Evolutionary conservation across 2,113 vertebrate species (phyloP), one percentile per base, ranked within the genome.

Genomic region (Entelurus aequoreus): DNA sequence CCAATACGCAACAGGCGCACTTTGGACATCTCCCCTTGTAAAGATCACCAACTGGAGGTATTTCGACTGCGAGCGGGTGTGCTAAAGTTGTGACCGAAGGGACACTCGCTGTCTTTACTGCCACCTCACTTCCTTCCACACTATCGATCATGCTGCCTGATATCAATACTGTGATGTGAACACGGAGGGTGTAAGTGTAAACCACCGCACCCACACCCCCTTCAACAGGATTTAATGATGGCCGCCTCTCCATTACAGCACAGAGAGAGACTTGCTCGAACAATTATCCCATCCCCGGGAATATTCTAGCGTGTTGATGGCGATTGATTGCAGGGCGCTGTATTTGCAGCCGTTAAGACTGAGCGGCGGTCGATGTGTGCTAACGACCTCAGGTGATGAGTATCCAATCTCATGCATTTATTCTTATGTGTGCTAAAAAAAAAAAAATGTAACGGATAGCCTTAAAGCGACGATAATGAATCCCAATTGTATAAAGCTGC

Each of bases 141-240:
- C 63, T 77, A 11, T 84, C 60, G 76, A 75, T 84, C 77, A 74
- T 47, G 16, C 14, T 68, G 73, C 66, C 38, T 73, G 55, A 75
- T 74, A 80, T 82, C 81, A 71, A 85, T 62, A 62, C 62, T 28
- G 38, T 15, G 61, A 53, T 70, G 56, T 75, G 54, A 53, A 28
- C 59, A 14, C 44, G 40, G 51, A 65, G 64, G 68, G 60, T 72
- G 79, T 79, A 79, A 74, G 69, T 58, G 59, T 47, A 54, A n/a
- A 10, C 65, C 69, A 57, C 12, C 38, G 10, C 19, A 37, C 28
- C 14, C 10, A 15, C 60, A 40, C 40, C 63, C 28, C 55, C 80
- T 84, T 87, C 78, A 85, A 84, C 72, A 73, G 69, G 64, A 79
- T 75, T 82, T 81, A 82, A 86, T 87, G 81, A 85, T 77, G 71